Evolutionary conservation across 2,113 vertebrate species (phyloP), one percentile per base, ranked within the genome.

Genomic region (Ictalurus furcatus): DNA sequence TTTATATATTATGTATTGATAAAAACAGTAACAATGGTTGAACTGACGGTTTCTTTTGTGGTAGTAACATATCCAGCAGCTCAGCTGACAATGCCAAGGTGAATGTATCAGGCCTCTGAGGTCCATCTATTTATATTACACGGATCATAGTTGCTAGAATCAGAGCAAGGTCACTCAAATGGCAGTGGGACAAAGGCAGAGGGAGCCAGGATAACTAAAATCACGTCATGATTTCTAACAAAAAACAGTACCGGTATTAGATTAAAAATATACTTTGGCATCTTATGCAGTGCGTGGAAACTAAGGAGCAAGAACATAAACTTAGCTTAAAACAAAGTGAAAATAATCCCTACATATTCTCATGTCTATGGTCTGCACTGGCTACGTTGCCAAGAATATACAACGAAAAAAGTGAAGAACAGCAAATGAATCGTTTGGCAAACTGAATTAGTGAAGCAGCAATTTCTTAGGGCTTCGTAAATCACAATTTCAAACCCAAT

Each of bases 111-210:
- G 44, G n/a, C 28, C 59, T 23, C 61, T 69, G 28, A 87, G 9
- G 34, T 30, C 59, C 52, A 79, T 44, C 52, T 84, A 59, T 74
- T 73, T 73, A 84, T 84, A 73, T n/a, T 74, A 44, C 48, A 73
- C 48, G 59, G 13, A 13, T 7, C 78, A 82, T 12, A n/a, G 59
- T 5, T 84, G 56, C 52, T n/a, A 34, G 52, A 74, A 59, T 78
- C 40, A 54, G 13, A 25, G 34, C 25, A 73, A 37, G 34, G 52
- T 59, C 14, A 44, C 5, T 74, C 34, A 88, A 73, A 84, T 44
- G 87, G 52, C 61, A 73, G 21, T 30, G 34, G 78, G 40, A 25
- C 59, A 80, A 87, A 87, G 54, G 85, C 5, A 44, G 44, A 48
- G 28, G 28, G 52, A 8, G 11, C 9, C 44, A 61, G 37, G 6